A percentile compares a stretch with the other conserved stretches of the same genome.
Evolutionary conservation across 2,888 invertebrate genomes (phyloP).

Genomic region (Malacosoma neustria): DNA sequence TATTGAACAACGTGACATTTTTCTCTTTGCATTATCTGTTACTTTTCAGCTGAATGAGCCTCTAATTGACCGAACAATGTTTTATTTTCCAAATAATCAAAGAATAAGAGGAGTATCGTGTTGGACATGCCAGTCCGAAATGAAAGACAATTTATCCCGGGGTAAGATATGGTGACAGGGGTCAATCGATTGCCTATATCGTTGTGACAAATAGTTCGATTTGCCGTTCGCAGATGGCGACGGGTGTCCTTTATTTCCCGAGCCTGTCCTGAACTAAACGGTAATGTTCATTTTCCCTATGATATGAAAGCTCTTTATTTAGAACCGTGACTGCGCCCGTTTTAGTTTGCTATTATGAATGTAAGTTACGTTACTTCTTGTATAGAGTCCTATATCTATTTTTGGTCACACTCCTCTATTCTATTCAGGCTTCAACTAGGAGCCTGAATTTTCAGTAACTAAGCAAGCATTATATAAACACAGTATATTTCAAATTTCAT

Average conservation of each 20-base stretch:
- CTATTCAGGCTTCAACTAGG: too few relatives aligned
- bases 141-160: constrained; percentile 29
- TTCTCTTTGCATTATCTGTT: too few relatives aligned
- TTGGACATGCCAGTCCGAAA: constrained; percentile 21
- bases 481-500: too few relatives aligned
- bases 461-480: too few relatives aligned
- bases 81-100: neutral
- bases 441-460: too few relatives aligned
- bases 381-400: too few relatives aligned
- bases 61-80: too few relatives aligned
- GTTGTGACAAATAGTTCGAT: constrained; percentile 42
- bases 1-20: too few relatives aligned
- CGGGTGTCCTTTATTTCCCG: constrained; percentile 28
- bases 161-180: constrained; percentile 23
- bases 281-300: neutral
- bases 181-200: constrained; percentile 35
- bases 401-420: too few relatives aligned
- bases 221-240: constrained; percentile 29
- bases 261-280: constrained; percentile 13
- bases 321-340: neutral
- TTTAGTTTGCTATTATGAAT: too few relatives aligned
- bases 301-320: neutral
- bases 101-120: constrained; percentile 14
- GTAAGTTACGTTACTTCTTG: too few relatives aligned
- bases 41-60: too few relatives aligned